Base-by-base conservation (phyloP, 1,140 invertebrate genomes). In the Scaptomyza montana region DNA sequence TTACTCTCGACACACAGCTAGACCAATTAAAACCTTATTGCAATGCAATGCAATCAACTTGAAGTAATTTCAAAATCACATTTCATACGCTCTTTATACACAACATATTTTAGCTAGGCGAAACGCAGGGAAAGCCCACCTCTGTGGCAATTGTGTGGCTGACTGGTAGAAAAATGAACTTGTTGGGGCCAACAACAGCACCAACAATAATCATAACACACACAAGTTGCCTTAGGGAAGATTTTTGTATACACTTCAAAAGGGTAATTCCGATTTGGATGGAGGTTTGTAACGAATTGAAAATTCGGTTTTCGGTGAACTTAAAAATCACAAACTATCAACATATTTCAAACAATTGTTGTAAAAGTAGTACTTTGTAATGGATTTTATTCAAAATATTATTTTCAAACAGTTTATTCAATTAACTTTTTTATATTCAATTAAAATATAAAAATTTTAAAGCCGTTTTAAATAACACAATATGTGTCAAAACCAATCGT, bases 81-180 rank as follows among this genome's bases (percentile, higher is more conserved):
- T 86, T 70, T 70, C 70, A 71, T 59, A 67, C 54, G 51, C 53
- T 60, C 47, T 45, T 33, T 5, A 36, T 54, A 59, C 45, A 41
- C 28, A 57, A 61, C 59, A 68, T 51, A 62, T 76, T 57, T 62
- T 66, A 72, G 53, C 49, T n/a, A 45, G 12, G 30, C 30, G 1
- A 5, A 30, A 6, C 5, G 5, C 30, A 8, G 57, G 19, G 6
- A 49, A 55, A 49, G 30, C 49, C 45, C 53, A 51, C 8, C 47
- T 51, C 47, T 61, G 49, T 57, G 76, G 61, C 77, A 76, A 85
- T 84, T 84, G 77, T 86, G 67, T 61, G 53, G 49, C 70, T 78
- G 81, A 78, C 74, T 87, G 74, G 74, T 70, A 69, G 81, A 76
- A 82, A 85, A 81, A 78, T 86, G 39, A 78, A 82, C 75, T 87